Percentiles rank a stretch among this genome's conserved stretches.
These are phyloP conservation scores for Pyrocephalus nanus DNA, from an alignment of 2,797 vertebrate species.

Conservation along the genomic window DNA sequence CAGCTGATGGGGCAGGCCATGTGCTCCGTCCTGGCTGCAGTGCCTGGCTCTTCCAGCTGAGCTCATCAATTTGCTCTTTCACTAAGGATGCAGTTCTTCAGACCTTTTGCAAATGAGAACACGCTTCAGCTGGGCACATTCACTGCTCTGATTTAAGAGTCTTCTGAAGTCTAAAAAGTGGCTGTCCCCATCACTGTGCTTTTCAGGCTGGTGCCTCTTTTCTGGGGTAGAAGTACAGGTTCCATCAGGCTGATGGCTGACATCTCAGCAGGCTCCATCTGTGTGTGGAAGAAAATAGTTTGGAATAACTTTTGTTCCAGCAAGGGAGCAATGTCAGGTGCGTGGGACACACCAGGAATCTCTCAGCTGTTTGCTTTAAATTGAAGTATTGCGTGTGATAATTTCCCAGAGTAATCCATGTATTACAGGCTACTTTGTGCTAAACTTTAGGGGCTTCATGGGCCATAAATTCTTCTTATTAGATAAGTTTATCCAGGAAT, in stretches of 20 bases:
- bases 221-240: neutral
- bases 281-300: neutral
- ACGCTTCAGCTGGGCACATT: neutral
- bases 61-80: neutral
- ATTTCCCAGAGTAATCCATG: neutral
- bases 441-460: neutral
- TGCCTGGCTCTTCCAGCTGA: neutral
- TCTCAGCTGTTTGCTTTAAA: neutral
- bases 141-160: neutral
- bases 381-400: neutral
- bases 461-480: neutral
- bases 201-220: neutral
- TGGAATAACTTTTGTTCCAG: neutral
- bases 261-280: rapidly evolving
- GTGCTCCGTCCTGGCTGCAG: neutral
- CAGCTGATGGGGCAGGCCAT: neutral
- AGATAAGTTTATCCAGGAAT: neutral
- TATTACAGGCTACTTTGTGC: neutral
- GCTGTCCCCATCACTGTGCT: neutral
- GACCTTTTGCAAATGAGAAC: neutral
- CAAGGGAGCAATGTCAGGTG: neutral
- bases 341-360: neutral
- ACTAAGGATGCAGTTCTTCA: neutral
- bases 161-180: neutral
- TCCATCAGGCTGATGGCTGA: neutral